phyloP scores from a whole-genome alignment of 2,113 vertebrate species.

The Percopsis transmontana region DNA sequence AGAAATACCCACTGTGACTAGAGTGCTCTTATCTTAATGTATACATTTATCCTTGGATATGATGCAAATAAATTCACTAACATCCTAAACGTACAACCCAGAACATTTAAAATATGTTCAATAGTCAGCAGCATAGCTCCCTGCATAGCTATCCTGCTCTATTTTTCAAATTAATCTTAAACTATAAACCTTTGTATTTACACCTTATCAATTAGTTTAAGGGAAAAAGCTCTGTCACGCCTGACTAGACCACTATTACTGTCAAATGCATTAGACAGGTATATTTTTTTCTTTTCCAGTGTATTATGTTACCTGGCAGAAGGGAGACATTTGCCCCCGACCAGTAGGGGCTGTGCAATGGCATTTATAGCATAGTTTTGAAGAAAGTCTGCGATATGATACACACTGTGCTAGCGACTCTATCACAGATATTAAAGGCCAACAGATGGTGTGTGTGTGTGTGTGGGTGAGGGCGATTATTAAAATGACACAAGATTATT shows the following conservation, averaged over 20 bases:
- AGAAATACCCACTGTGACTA: conserved; percentile 36
- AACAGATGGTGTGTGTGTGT: conserved; percentile 75
- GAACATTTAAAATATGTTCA: no score
- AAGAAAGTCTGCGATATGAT: conserved; percentile 20
- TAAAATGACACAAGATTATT: conserved; percentile 79
- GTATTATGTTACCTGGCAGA: not conserved
- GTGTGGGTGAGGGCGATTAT: conserved; percentile 70
- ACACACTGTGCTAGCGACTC: conserved; percentile 37
- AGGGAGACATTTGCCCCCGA: not conserved
- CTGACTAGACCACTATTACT: no score
- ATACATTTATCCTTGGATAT: conserved; percentile 6
- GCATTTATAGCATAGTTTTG: conserved; percentile 11
- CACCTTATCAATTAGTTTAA: no score
- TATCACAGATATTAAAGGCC: conserved; percentile 54
- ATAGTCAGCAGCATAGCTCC: no score
- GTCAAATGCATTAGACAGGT: no score
- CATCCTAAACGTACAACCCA: not conserved
- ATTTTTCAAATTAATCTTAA: no score
- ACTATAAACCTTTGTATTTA: no score
- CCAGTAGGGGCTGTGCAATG: conserved; percentile 10
- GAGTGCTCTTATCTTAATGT: not conserved
- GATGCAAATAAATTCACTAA: not conserved
- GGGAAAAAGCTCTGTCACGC: no score
- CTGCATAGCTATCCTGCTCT: no score
- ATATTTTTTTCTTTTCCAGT: no score